phyloP scores from a whole-genome alignment of 2,888 invertebrate genomes.

The Melieria omissa region DNA sequence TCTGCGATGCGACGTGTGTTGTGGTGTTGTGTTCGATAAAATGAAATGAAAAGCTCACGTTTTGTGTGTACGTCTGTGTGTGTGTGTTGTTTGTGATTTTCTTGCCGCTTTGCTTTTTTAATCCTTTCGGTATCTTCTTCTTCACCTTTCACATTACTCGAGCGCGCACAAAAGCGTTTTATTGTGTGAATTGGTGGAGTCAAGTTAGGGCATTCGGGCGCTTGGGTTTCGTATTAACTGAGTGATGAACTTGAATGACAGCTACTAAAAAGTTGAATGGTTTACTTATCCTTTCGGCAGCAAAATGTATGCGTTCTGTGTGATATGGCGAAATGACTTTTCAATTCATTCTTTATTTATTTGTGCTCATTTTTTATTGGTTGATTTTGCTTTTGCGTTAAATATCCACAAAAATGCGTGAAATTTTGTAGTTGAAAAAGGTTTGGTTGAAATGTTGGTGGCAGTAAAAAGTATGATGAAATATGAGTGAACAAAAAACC shows the following conservation, averaged over 20 bases:
- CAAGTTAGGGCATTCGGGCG: neutral
- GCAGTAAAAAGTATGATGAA: too few species aligned
- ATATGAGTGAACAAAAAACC: too few species aligned
- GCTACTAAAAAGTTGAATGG: constrained; percentile 33
- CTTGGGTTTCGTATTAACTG: neutral
- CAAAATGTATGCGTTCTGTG: too few species aligned
- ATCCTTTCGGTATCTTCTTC: constrained; percentile 22
- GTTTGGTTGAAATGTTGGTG: too few species aligned
- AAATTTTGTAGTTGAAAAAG: too few species aligned
- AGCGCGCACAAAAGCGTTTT: neutral
- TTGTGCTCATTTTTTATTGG: too few species aligned
- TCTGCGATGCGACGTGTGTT: too few species aligned
- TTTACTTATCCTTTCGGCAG: neutral
- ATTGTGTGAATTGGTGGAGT: neutral
- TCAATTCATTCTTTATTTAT: neutral
- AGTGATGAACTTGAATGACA: constrained; percentile 28
- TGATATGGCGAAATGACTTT: neutral
- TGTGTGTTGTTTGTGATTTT: neutral
- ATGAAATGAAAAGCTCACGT: too few species aligned
- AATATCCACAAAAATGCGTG: too few species aligned
- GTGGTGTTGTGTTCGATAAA: too few species aligned
- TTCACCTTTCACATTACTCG: constrained; percentile 12
- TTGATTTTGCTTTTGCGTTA: too few species aligned
- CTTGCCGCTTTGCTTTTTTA: constrained; percentile 3
- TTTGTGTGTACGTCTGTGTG: too few species aligned